These are phyloP conservation scores for Paedocypris sp. DNA, from an alignment of 2,113 vertebrate species.

Conservation along the genomic window DNA sequence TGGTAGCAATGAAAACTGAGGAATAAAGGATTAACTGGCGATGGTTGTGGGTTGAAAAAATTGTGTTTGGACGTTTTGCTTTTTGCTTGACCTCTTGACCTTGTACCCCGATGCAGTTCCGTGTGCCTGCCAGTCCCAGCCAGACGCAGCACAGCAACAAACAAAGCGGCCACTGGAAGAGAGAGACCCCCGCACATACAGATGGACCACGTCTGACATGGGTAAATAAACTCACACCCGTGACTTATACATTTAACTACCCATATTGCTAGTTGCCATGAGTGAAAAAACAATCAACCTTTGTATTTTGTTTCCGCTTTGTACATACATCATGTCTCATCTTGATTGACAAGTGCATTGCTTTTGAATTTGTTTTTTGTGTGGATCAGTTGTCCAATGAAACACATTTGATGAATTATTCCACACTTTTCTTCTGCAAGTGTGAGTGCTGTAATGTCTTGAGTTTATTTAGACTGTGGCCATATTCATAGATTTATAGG, in stretches of 20 bases:
- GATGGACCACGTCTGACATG: constrained; percentile 56
- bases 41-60: not conserved
- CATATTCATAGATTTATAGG: too few relatives aligned
- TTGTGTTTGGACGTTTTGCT: not conserved
- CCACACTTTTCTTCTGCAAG: too few relatives aligned
- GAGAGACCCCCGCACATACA: constrained; percentile 46
- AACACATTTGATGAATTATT: too few relatives aligned
- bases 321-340: too few relatives aligned
- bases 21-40: not conserved
- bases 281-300: not conserved
- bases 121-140: constrained; percentile 55
- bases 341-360: too few relatives aligned
- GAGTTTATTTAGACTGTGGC: too few relatives aligned
- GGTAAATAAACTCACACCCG: constrained; percentile 43
- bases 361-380: too few relatives aligned
- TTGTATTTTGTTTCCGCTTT: constrained; percentile 3
- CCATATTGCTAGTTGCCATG: too few relatives aligned
- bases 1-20: not conserved
- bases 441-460: too few relatives aligned
- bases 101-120: constrained; percentile 50
- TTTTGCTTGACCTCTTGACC: constrained; percentile 34
- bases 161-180: constrained; percentile 52
- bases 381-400: too few relatives aligned
- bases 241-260: not conserved
- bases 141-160: constrained; percentile 42